Evolutionary conservation across 1,140 invertebrate genomes (phyloP).

Genomic region (Agrilus planipennis): DNA sequence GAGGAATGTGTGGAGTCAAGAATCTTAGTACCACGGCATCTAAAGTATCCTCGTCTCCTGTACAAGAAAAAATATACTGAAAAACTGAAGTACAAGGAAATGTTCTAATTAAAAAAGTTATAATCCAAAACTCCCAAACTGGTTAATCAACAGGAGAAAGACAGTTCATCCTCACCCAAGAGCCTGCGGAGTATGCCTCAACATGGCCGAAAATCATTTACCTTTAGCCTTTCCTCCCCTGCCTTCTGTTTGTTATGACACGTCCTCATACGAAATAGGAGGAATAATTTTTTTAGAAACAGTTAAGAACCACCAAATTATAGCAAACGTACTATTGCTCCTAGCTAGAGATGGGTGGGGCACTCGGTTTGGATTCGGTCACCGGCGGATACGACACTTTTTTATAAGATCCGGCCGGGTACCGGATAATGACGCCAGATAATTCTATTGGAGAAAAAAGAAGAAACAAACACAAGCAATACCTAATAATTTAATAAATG

Average conservation of each 20-base stretch:
- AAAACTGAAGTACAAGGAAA: slow-evolving; percentile 10
- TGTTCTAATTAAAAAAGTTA: slow-evolving; percentile 23
- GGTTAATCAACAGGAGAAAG: slow-evolving; percentile 28
- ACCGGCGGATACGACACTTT: too few species aligned
- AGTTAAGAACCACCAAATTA: too few species aligned
- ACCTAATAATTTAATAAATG: too few species aligned
- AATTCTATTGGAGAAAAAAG: too few species aligned
- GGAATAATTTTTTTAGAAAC: too few species aligned
- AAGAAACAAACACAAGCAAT: too few species aligned
- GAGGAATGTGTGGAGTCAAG: slow-evolving; percentile 53
- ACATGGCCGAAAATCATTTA: slow-evolving; percentile 40
- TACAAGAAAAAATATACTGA: slow-evolving; percentile 34
- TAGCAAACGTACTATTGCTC: too few species aligned
- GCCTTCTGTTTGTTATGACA: slow-evolving; percentile 57
- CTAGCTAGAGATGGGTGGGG: too few species aligned
- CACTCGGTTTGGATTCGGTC: too few species aligned
- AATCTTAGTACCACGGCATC: slow-evolving; percentile 38
- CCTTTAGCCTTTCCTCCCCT: slow-evolving; percentile 52
- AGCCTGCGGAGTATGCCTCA: slow-evolving; percentile 36
- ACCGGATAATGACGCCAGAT: too few species aligned
- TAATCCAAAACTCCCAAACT: slow-evolving; percentile 35
- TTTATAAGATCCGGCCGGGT: too few species aligned
- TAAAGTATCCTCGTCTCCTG: slow-evolving; percentile 28
- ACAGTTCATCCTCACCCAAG: slow-evolving; percentile 40
- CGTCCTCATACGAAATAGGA: slow-evolving; percentile 62